A percentile compares a stretch with the other conserved stretches of the same genome.
Conservation (phyloP, 2,113 vertebrate species). For the Xerus inauris region DNA sequence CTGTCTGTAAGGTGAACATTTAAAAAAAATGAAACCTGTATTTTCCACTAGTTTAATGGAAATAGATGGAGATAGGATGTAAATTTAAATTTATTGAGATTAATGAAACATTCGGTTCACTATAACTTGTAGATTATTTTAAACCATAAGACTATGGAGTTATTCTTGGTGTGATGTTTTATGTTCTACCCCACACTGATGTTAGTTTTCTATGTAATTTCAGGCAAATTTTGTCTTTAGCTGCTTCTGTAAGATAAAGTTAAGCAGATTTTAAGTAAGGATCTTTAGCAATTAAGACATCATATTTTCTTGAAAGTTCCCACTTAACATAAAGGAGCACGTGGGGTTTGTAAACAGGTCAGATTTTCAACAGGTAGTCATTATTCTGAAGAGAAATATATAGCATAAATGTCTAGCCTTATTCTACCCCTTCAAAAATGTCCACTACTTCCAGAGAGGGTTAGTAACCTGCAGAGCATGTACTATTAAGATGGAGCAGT, state of each 20-base stretch:
- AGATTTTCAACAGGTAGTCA: not conserved
- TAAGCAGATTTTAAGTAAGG: not conserved
- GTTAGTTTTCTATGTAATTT: constrained; percentile 6
- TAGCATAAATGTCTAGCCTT: not conserved
- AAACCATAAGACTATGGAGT: not conserved
- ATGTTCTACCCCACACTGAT: not conserved
- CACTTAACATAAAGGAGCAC: not conserved
- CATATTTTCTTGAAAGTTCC: not conserved
- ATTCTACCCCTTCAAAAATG: not conserved
- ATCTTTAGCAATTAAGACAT: not conserved
- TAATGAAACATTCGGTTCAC: not conserved
- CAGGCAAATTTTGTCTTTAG: not conserved
- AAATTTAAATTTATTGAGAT: not conserved
- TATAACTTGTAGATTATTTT: not conserved
- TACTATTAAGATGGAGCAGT: not conserved
- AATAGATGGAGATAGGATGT: not conserved
- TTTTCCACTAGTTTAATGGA: not conserved
- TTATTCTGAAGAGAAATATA: not conserved
- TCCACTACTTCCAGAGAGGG: not conserved
- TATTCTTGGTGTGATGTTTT: not conserved
- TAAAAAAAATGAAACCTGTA: not conserved
- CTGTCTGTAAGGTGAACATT: not conserved
- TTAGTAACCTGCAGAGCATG: not conserved
- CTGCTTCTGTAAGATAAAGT: not conserved
- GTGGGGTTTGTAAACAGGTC: not conserved